A percentile compares a stretch with the other conserved stretches of the same genome.
Conservation (phyloP, 2,113 vertebrate genomes). For the human region GRCh38 chr15:79653001-79653500, state of each 20-base stretch:
- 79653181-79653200: background rate
- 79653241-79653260: background rate
- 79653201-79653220: background rate
- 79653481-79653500: constrained; percentile 49
- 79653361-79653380: constrained; percentile 21
- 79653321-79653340: background rate
- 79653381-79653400: constrained; percentile 53
- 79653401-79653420: constrained; percentile 45
- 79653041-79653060: too few species aligned
- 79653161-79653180: background rate
- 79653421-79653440: constrained; percentile 48
- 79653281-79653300: constrained; percentile 38
- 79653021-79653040: too few species aligned
- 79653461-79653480: constrained; percentile 64
- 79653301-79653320: background rate
- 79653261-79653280: background rate
- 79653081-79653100: background rate
- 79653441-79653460: constrained; percentile 33
- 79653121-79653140: background rate
- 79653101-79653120: background rate
- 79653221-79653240: background rate
- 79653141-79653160: background rate
- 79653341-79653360: constrained; percentile 23
- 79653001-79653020: too few species aligned
- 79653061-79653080: too few species aligned